phyloP scores from a whole-genome alignment of 2,797 vertebrate species.

The Austrolebias charrua region DNA sequence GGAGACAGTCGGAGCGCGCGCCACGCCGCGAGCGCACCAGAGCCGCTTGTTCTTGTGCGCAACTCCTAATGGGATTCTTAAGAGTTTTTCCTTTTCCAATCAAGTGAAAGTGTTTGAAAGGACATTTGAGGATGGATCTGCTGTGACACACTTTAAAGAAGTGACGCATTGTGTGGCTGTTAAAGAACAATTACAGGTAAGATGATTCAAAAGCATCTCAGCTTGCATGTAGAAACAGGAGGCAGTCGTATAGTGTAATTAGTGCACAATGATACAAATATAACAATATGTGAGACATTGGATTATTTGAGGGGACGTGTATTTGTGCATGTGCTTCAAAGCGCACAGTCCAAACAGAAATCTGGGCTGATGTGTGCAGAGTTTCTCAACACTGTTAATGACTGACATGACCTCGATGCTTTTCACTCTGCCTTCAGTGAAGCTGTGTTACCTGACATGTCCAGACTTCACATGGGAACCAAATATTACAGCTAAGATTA shows the following conservation, averaged over 20 bases:
- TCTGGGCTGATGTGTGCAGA: conserved; percentile 9
- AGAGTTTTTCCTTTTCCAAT: conserved; percentile 18
- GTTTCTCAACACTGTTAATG: conserved; percentile 29
- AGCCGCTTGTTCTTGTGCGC: not conserved
- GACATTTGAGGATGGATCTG: conserved; percentile 15
- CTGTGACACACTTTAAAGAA: conserved; percentile 14
- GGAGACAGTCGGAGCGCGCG: conserved; percentile 45
- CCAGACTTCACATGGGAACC: not conserved
- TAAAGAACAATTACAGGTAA: conserved; percentile 45
- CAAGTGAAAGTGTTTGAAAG: conserved; percentile 32
- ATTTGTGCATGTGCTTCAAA: conserved; percentile 2
- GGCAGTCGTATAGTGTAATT: not conserved
- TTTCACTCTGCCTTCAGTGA: not conserved
- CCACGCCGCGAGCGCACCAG: conserved; percentile 19
- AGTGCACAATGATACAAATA: not conserved
- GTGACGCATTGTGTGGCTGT: conserved; percentile 6
- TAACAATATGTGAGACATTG: not conserved
- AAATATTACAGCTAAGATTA: not conserved
- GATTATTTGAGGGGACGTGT: not conserved
- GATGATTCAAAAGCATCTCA: conserved; percentile 2
- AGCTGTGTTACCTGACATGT: not conserved
- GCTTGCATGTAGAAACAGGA: not conserved
- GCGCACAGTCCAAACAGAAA: conserved; percentile 2
- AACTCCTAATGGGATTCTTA: conserved; percentile 10
- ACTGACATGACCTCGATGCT: conserved; percentile 18